Conservation (phyloP, 2,113 vertebrate species). For the Tetrao urogallus region DNA sequence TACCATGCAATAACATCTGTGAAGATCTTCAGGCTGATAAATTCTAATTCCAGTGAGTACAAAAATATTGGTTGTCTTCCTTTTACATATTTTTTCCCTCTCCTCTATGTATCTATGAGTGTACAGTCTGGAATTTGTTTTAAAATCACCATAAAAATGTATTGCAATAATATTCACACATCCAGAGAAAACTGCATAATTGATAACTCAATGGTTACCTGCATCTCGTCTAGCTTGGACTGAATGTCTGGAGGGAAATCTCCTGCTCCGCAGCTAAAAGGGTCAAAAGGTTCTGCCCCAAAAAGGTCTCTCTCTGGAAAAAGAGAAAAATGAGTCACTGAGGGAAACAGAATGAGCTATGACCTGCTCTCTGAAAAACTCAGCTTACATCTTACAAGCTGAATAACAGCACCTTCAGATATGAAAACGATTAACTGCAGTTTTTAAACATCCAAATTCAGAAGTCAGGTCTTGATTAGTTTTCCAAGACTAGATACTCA, state of each 20-base stretch:
- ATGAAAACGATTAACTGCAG: neutral
- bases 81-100: neutral
- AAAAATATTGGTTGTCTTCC: neutral
- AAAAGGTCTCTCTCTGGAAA: conserved; percentile 93
- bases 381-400: neutral
- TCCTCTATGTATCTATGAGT: rapidly evolving
- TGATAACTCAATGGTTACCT: conserved; percentile 83
- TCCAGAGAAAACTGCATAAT: neutral
- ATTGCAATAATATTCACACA: neutral
- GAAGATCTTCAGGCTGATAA: neutral
- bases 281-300: conserved; percentile 96
- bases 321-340: conserved; percentile 57
- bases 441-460: neutral
- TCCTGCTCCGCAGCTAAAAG: conserved; percentile 93
- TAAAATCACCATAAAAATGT: rapidly evolving
- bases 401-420: neutral
- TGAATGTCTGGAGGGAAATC: conserved; percentile 98
- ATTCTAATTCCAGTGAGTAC: neutral
- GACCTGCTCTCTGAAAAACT: neutral
- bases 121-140: neutral
- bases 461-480: neutral
- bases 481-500: neutral
- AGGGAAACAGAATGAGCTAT: neutral
- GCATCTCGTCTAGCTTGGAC: conserved; percentile 98
- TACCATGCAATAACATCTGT: neutral